phyloP scores from a whole-genome alignment of 2,888 invertebrate species.

The Agonopterix subpropinquella region DNA sequence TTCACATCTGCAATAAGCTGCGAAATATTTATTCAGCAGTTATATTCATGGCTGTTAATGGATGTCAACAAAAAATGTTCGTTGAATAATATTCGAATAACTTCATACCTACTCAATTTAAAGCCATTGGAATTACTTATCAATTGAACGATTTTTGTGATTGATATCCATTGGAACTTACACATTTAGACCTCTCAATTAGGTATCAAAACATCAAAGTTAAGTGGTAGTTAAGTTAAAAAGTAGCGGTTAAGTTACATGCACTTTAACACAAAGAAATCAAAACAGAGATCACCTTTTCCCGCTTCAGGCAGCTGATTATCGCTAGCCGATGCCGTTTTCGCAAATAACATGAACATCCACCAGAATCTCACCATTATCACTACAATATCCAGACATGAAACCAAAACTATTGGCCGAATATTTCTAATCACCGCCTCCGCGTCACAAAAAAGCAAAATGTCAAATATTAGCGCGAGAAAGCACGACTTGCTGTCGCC shows the following conservation, averaged over 20 bases:
- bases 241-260: not conserved
- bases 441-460: constrained; percentile 26
- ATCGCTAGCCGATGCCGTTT: constrained; percentile 63
- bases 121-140: too few relatives aligned
- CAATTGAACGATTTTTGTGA: too few relatives aligned
- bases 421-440: constrained; percentile 10
- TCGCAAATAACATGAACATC: constrained; percentile 68
- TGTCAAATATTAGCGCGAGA: constrained; percentile 40
- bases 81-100: too few relatives aligned
- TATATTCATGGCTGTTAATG: too few relatives aligned
- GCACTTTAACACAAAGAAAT: not conserved
- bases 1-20: too few relatives aligned
- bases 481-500: constrained; percentile 49
- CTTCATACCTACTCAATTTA: too few relatives aligned
- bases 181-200: not conserved
- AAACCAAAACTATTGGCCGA: constrained; percentile 33
- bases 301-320: constrained; percentile 52
- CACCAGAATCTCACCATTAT: constrained; percentile 71
- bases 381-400: constrained; percentile 52
- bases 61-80: too few relatives aligned
- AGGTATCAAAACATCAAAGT: not conserved
- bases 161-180: not conserved
- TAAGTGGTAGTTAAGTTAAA: not conserved
- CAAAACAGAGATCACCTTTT: constrained; percentile 52
- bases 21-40: too few relatives aligned